These are phyloP conservation scores for Macropis europaea DNA, from an alignment of 2,888 invertebrate species.

Conservation along the genomic window DNA sequence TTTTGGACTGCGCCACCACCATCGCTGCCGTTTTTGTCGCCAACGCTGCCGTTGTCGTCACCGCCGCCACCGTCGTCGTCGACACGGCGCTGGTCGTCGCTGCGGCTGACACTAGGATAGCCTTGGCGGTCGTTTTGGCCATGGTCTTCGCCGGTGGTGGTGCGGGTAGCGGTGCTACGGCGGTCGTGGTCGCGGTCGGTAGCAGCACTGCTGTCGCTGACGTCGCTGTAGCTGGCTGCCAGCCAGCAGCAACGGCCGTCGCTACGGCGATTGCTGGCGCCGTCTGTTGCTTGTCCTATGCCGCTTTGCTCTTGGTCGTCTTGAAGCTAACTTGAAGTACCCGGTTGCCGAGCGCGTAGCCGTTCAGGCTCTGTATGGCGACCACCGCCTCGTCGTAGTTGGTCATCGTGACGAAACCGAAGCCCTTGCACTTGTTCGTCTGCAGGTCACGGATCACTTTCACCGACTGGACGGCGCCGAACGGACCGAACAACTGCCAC, in stretches of 20 bases:
- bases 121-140: too few species aligned
- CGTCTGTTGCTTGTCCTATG: constrained; percentile 81
- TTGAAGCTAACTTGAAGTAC: constrained; percentile 96
- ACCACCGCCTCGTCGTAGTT: constrained; percentile 96
- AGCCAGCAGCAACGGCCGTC: too few species aligned
- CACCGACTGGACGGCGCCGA: constrained; percentile 95
- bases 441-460: constrained; percentile 95
- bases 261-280: constrained; percentile 63
- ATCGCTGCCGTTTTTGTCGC: too few species aligned
- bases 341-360: constrained; percentile 93
- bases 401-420: constrained; percentile 97
- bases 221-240: constrained; percentile 22
- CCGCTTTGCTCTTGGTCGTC: constrained; percentile 89
- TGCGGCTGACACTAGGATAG: too few species aligned
- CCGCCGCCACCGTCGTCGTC: too few species aligned
- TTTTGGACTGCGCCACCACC: too few species aligned
- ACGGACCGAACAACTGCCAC: constrained; percentile 98
- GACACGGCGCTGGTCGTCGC: too few species aligned
- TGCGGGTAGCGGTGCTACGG: too few species aligned
- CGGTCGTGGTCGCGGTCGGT: too few species aligned
- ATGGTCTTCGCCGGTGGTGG: too few species aligned
- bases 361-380: constrained; percentile 95
- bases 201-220: constrained; percentile 28
- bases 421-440: constrained; percentile 97
- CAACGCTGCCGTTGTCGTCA: too few species aligned